These are phyloP conservation scores for Melanotaenia nigrans DNA, from an alignment of 2,797 vertebrate species.

Conservation along the genomic window DNA sequence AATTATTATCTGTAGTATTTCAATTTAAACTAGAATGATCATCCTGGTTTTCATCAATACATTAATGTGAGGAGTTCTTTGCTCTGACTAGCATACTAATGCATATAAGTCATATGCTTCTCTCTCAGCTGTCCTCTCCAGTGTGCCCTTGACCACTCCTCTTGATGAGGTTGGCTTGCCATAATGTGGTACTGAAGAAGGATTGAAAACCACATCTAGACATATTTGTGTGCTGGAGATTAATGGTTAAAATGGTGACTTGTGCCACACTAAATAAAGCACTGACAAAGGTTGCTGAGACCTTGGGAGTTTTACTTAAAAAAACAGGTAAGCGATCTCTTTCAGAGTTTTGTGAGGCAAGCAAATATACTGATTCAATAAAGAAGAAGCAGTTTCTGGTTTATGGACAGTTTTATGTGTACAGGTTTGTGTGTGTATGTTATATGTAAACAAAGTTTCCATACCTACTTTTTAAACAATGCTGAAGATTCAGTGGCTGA, in stretches of 20 bases:
- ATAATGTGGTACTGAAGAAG: slow-evolving; percentile 54
- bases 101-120: slow-evolving; percentile 19
- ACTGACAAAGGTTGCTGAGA: slow-evolving; percentile 27
- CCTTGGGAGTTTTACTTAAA: slow-evolving; percentile 1
- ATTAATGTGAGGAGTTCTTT: slow-evolving; percentile 21
- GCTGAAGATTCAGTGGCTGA: background rate
- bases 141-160: slow-evolving; percentile 58
- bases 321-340: slow-evolving; percentile 6
- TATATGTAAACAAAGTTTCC: background rate
- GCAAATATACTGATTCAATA: slow-evolving; percentile 5
- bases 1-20: slow-evolving; percentile 62
- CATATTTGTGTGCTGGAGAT: slow-evolving; percentile 53
- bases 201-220: slow-evolving; percentile 43
- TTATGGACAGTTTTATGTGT: slow-evolving; percentile 4
- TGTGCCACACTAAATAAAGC: slow-evolving; percentile 51
- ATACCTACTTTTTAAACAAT: background rate
- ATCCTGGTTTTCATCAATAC: slow-evolving; percentile 47
- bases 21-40: slow-evolving; percentile 55
- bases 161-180: slow-evolving; percentile 50
- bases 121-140: slow-evolving; percentile 31
- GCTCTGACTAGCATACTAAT: slow-evolving; percentile 59
- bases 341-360: slow-evolving; percentile 6
- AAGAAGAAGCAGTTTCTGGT: background rate
- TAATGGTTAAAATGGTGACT: slow-evolving; percentile 41
- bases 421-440: background rate